phyloP scores from a whole-genome alignment of 2,113 vertebrate species.

The Seriola dumerili region DNA sequence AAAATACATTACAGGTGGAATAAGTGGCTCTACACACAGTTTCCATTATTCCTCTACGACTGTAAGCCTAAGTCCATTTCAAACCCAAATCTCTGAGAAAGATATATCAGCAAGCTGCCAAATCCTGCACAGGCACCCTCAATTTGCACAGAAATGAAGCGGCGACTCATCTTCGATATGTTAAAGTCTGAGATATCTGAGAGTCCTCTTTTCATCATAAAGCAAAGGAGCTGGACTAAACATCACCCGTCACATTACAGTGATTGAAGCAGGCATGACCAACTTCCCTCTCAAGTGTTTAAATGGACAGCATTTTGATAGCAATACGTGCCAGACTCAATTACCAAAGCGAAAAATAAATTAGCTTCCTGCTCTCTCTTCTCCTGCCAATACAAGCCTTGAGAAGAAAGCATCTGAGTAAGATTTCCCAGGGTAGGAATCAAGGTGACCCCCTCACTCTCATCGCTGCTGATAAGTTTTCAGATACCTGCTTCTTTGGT shows the following conservation, averaged over 20 bases:
- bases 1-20: conserved; percentile 64
- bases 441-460: conserved; percentile 58
- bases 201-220: conserved; percentile 50
- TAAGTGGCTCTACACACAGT: conserved; percentile 65
- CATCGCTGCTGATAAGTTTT: conserved; percentile 44
- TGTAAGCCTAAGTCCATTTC: conserved; percentile 44
- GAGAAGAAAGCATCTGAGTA: conserved; percentile 32
- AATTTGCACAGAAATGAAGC: conserved; percentile 67
- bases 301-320: conserved; percentile 63
- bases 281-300: conserved; percentile 59
- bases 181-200: conserved; percentile 57
- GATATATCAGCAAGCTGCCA: conserved; percentile 65
- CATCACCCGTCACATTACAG: conserved; percentile 29
- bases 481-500: conserved; percentile 36
- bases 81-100: conserved; percentile 59
- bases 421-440: conserved; percentile 53
- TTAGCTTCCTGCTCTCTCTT: conserved; percentile 43
- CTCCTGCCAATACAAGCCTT: conserved; percentile 37
- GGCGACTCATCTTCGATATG: conserved; percentile 52
- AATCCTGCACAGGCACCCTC: conserved; percentile 51
- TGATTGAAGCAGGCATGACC: conserved; percentile 43
- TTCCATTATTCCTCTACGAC: conserved; percentile 66
- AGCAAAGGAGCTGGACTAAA: conserved; percentile 51
- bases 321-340: conserved; percentile 55
- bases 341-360: conserved; percentile 68